phyloP scores from a whole-genome alignment of 1,140 invertebrate genomes.

The Bombyx mandarina region DNA sequence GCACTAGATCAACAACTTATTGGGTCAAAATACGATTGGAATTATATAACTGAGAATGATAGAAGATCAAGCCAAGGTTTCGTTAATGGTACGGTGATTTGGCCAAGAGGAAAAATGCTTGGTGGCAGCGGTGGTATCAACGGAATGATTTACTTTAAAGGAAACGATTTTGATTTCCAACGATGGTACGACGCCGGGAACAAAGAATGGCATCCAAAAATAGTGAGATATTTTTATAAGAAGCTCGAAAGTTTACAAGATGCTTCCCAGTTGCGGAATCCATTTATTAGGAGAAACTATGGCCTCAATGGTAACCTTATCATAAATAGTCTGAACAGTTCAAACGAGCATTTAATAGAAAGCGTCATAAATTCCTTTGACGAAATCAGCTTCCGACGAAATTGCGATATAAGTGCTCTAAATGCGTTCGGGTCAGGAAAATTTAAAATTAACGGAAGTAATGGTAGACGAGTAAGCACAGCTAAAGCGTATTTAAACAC shows the following conservation, averaged over 20 bases:
- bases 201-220: slow-evolving; percentile 75
- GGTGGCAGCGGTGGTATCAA: slow-evolving; percentile 84
- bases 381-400: slow-evolving; percentile 28
- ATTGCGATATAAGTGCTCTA: slow-evolving; percentile 37
- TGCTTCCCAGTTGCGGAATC: slow-evolving; percentile 15
- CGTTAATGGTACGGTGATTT: slow-evolving; percentile 63
- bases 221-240: slow-evolving; percentile 20
- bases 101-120: slow-evolving; percentile 77
- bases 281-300: slow-evolving; percentile 20
- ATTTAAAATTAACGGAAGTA: slow-evolving; percentile 33
- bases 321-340: slow-evolving; percentile 32
- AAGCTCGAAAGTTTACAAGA: slow-evolving; percentile 36
- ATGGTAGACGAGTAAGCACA: slow-evolving; percentile 73
- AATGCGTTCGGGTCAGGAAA: slow-evolving; percentile 42
- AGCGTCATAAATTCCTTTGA: slow-evolving; percentile 47
- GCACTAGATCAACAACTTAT: slow-evolving; percentile 5
- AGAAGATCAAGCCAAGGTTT: slow-evolving; percentile 55
- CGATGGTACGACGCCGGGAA: slow-evolving; percentile 76
- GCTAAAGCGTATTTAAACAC: slow-evolving; percentile 71
- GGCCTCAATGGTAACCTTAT: slow-evolving; percentile 24
- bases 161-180: slow-evolving; percentile 73
- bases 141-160: slow-evolving; percentile 84
- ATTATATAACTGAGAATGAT: slow-evolving; percentile 75
- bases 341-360: slow-evolving; percentile 19
- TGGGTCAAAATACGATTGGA: slow-evolving; percentile 72